Evolutionary conservation across 2,797 vertebrate genomes (phyloP).

Genomic region (Morus bassanus): DNA sequence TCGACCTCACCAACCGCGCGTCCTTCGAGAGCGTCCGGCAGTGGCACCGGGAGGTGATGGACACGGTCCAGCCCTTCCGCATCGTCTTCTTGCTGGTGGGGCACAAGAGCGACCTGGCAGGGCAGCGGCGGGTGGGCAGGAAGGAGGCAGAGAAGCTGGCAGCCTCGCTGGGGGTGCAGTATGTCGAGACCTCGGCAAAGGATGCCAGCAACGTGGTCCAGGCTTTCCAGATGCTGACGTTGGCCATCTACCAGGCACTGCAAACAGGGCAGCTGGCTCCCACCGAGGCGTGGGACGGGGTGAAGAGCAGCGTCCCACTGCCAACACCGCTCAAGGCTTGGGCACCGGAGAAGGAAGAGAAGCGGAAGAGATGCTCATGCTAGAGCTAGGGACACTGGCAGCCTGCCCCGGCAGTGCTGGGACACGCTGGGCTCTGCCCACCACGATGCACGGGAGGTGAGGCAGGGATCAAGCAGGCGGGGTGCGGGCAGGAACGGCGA

Average conservation of each 20-base stretch:
- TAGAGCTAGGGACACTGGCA: neutral
- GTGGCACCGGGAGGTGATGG: slow-evolving; percentile 81
- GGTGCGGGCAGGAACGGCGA: neutral
- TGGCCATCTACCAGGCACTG: slow-evolving; percentile 78
- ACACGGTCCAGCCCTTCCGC: slow-evolving; percentile 76
- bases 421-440: neutral
- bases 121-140: slow-evolving; percentile 65
- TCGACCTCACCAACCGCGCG: slow-evolving; percentile 81
- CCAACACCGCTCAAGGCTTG: neutral
- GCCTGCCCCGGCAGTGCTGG: neutral
- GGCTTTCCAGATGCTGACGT: slow-evolving; percentile 78
- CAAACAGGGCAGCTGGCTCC: slow-evolving; percentile 71
- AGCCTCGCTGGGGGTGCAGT: slow-evolving; percentile 70
- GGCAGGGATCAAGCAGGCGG: neutral
- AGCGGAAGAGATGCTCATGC: slow-evolving; percentile 10
- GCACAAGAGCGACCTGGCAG: slow-evolving; percentile 81
- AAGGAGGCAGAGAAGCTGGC: slow-evolving; percentile 82
- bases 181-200: slow-evolving; percentile 84
- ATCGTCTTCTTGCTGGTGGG: slow-evolving; percentile 84
- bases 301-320: slow-evolving; percentile 71
- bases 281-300: slow-evolving; percentile 79
- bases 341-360: neutral
- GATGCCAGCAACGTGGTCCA: slow-evolving; percentile 77
- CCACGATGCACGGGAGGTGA: accelerated
- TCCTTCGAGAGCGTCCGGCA: slow-evolving; percentile 81